These are phyloP conservation scores for Corynorhinus townsendii DNA, from an alignment of 2,113 vertebrate genomes.

Conservation along the genomic window DNA sequence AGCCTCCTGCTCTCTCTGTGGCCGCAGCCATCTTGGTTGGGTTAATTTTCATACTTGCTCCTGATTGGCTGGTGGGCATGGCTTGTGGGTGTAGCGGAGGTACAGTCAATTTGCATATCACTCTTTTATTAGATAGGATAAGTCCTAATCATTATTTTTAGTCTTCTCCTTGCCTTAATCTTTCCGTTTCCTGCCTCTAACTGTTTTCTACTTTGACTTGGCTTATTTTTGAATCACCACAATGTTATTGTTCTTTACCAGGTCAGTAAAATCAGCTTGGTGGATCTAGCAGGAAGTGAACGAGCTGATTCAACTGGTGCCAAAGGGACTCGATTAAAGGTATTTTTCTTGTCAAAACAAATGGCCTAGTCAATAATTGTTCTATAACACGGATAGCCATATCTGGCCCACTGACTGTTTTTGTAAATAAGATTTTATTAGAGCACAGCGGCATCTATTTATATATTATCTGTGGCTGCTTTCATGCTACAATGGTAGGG, in stretches of 20 bases:
- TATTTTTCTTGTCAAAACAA: slow-evolving; percentile 70
- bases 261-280: slow-evolving; percentile 99
- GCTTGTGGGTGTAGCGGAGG: too few species aligned
- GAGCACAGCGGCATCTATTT: neutral
- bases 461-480: neutral
- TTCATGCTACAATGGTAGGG: neutral
- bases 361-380: neutral
- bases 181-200: neutral
- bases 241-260: slow-evolving; percentile 69
- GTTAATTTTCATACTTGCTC: too few species aligned
- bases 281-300: slow-evolving; percentile 97
- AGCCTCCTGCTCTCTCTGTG: too few species aligned
- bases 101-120: too few species aligned
- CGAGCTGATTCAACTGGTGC: slow-evolving; percentile 98
- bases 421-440: neutral
- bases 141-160: neutral
- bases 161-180: neutral
- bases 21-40: too few species aligned
- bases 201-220: neutral
- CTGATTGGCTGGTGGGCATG: too few species aligned
- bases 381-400: neutral
- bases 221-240: neutral
- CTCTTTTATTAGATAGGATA: neutral
- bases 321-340: slow-evolving; percentile 97
- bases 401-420: neutral